Evolutionary conservation across 2,797 vertebrate species (phyloP), one percentile per base, ranked within the genome.

Genomic region (Syndactyla subalaris): DNA sequence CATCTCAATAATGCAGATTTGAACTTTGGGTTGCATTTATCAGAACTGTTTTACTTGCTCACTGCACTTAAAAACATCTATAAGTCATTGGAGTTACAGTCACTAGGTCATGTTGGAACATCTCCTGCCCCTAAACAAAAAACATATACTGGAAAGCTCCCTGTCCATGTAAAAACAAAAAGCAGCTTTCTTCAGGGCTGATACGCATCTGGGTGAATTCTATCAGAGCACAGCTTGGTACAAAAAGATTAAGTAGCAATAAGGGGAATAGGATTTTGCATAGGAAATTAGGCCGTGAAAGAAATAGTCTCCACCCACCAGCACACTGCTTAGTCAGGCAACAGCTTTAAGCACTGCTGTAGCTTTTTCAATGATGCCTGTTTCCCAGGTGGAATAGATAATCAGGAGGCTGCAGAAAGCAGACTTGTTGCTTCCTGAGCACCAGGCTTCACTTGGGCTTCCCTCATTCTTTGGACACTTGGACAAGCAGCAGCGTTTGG

Each of bases 391-490:
- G 36, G 27, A 89, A 16, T 17, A 62, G 26, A 68, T 86, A 16
- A 76, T 61, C 10, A 38, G 51, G 61, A 85, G 23, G 20, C 9
- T 62, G 41, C 19, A 66, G 18, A 24, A 70, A 79, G 10, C 9
- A 72, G 23, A 10, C 4, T 18, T 30, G 14, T 3, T 86, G 4
- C 30, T 85, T 78, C 46, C 10, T 68, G 58, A 75, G 29, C 0
- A 4, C n/a, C 18, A 54, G 27, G 43, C 8, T 15, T 73, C 20
- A 1, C 29, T 54, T n/a, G 14, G 14, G 24, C 1, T 13, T 1
- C 8, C 70, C 14, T 49, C 0, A 0, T 34, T 63, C 14, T 29
- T 12, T 4, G 12, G 17, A 26, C 3, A 4, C 32, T 77, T 61
- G 21, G 0, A 4, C 6, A 10, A 67, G 38, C 17, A 41, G 32